Evolutionary conservation across 2,113 vertebrate genomes (phyloP).

Genomic region (Zapus hudsonius): DNA sequence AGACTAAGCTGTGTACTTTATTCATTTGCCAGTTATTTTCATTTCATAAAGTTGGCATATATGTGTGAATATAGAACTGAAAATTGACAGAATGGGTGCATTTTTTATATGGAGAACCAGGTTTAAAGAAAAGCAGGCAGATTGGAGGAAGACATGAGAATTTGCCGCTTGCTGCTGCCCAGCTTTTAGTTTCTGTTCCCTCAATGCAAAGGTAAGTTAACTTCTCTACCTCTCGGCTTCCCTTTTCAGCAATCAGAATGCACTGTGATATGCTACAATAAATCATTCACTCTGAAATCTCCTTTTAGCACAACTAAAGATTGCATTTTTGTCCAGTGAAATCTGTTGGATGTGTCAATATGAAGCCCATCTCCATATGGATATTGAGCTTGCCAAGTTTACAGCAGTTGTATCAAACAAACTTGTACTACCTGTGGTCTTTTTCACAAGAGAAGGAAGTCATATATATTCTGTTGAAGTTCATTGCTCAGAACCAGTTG

Average conservation of each 20-base stretch:
- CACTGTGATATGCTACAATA: background rate
- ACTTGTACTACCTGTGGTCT: background rate
- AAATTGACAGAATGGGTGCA: slow-evolving; percentile 75
- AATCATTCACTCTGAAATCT: slow-evolving; percentile 19
- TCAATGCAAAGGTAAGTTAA: background rate
- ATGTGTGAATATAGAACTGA: slow-evolving; percentile 71
- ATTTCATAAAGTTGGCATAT: slow-evolving; percentile 74
- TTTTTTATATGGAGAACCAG: slow-evolving; percentile 48
- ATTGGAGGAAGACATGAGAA: slow-evolving; percentile 29
- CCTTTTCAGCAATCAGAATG: background rate
- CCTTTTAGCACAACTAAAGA: background rate
- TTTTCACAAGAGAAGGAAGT: slow-evolving; percentile 38
- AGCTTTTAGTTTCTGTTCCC: slow-evolving; percentile 20
- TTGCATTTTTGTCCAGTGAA: background rate
- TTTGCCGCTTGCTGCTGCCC: slow-evolving; percentile 13
- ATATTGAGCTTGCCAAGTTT: background rate
- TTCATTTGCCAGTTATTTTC: slow-evolving; percentile 71
- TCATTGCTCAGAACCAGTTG: background rate
- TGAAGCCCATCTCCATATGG: background rate
- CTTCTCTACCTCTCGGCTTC: background rate
- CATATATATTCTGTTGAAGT: background rate
- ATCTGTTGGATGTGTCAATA: background rate
- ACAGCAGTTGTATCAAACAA: background rate
- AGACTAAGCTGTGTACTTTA: slow-evolving; percentile 72
- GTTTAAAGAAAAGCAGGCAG: slow-evolving; percentile 36